phyloP scores from a whole-genome alignment of 2,797 vertebrate species.

The Pangasius mekongensis region DNA sequence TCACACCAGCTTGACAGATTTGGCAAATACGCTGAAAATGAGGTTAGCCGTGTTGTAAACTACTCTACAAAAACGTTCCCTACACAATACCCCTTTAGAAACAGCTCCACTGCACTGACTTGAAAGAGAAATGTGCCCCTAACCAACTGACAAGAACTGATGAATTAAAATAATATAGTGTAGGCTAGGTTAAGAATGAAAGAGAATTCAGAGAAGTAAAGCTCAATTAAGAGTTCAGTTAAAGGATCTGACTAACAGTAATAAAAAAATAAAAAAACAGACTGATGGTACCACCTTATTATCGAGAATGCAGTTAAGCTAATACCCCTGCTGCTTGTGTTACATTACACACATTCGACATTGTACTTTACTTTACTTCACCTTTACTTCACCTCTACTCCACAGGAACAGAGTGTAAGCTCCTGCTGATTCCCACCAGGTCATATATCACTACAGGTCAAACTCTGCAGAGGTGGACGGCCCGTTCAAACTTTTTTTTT shows the following conservation, averaged over 20 bases:
- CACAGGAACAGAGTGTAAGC: not conserved
- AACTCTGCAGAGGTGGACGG: not conserved
- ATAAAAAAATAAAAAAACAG: not conserved
- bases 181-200: not conserved
- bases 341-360: too few relatives aligned
- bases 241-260: not conserved
- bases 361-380: not conserved
- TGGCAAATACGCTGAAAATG: not conserved
- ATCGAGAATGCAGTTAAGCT: not conserved
- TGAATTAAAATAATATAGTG: not conserved
- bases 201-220: not conserved
- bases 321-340: not conserved
- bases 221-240: not conserved
- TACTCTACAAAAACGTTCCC: not conserved
- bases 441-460: not conserved
- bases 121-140: not conserved
- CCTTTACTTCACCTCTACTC: not conserved
- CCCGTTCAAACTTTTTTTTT: not conserved
- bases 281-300: not conserved
- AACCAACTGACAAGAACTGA: not conserved
- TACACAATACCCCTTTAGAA: not conserved
- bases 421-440: not conserved
- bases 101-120: not conserved
- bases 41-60: not conserved
- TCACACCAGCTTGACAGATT: not conserved